Evolutionary conservation across 2,888 invertebrate genomes (phyloP), one percentile per base, ranked within the genome.

Genomic region (Sinodicranocentrus sp.): DNA sequence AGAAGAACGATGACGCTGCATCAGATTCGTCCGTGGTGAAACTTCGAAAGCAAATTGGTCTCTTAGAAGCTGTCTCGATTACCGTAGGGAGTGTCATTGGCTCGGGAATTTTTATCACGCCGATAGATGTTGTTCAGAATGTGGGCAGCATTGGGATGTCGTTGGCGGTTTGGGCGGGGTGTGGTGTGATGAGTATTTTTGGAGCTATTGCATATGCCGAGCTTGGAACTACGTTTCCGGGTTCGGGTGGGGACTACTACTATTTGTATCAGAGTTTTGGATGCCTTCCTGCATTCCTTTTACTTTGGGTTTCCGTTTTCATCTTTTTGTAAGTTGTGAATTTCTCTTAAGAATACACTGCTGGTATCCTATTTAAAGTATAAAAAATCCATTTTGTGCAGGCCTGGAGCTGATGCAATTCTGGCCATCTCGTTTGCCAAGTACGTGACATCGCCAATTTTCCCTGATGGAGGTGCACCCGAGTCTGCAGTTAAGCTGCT

Each of bases 141-240:
- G 94, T 95, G 0, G 96, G 96, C 44, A 96, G 96, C 5, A 94
- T 96, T 1, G 96, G 94, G 1, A 91, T 95, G 89, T 95, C 95
- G 88, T 91, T 97, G 5, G 91, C 96, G 26, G 92, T 96, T 71
- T 97, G 97, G 97, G 91, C 92, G 0, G 90, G 94, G 10, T 95
- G 95, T 87, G 97, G 97, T 72, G 89, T 95, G 2, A 93, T 97
- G 84, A 95, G 84, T 23, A 70, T 82, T 19, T 61, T 83, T 8
- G 98, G 98, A 1, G 98, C 98, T 0, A 92, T 98, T 23, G 98
- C 98, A 91, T 99, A 98, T 91, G 98, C 98, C 8, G 96, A 96
- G 91, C 59, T 82, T n/a, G 82, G 82, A 33, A 94, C 95, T 0
- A 94, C 95, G 0, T 93, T 96, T 2, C 94, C 94, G 0, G 92